Base-by-base conservation (phyloP, 2,797 vertebrate species). In the Pyrrhura leucotis region DNA sequence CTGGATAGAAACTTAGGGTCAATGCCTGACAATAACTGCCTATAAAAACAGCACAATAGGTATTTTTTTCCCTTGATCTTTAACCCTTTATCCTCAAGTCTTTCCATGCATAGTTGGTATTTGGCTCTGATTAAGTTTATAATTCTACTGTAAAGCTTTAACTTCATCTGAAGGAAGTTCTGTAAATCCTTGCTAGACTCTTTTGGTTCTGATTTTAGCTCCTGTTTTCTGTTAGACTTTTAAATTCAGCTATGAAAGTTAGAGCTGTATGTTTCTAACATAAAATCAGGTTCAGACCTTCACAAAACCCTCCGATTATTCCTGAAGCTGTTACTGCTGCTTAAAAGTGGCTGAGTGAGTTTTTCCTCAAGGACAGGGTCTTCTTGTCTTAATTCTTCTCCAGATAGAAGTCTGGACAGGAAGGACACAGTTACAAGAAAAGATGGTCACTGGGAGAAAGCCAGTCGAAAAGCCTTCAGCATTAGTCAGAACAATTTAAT, bases 261-360 rank as follows among this genome's bases (percentile, higher is more conserved):
- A 63, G 33, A 83, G 53, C 21, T 92, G 76, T 68, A 42, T 85
- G 26, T 68, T 93, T 71, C 68, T 62, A 71, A 88, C 15, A 53
- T 56, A 72, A 91, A 95, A 91, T 84, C 65, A 42, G 23, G 37
- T 85, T 95, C 77, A 76, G 53, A 58, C n/a, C n/a, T 80, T 91
- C 69, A 79, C 80, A 51, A 88, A 91, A 2, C 10, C 3, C n/a
- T 7, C 37, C 16, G 53, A 16, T 44, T 81, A 65, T 71, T 90
- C 5, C 2, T 69, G 72, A 33, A 89, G 40, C 73, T 86, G 67
- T 17, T 54, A 5, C 71, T 71, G 86, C 72, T 84, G 51, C 68
- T 75, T 72, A n/a, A 21, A 81, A 69, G 45, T 18, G 40, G 19
- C 48, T 59, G 42, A 39, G 44, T 85, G 71, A 53, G 66, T 84